These are phyloP conservation scores for Mirza zaza DNA, from an alignment of 2,113 vertebrate species.

Conservation along the genomic window DNA sequence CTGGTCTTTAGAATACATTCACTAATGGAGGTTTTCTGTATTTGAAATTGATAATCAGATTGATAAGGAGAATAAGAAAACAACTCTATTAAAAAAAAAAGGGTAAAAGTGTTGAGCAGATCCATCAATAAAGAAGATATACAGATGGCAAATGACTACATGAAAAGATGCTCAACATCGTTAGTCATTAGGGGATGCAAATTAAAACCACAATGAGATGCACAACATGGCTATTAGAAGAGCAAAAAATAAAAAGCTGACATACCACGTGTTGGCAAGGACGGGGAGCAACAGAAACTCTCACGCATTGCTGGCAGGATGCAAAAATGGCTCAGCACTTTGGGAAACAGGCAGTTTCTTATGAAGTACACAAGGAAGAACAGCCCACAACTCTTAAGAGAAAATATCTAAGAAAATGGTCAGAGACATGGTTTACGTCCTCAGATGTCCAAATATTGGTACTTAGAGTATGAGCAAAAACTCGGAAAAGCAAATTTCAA, in stretches of 20 bases:
- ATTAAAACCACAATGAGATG: neutral
- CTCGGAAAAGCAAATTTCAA: neutral
- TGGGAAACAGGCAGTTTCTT: neutral
- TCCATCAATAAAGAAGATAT: neutral
- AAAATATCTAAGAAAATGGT: neutral
- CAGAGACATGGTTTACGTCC: neutral
- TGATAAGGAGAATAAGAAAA: constrained; percentile 2
- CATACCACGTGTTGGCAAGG: neutral
- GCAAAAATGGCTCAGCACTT: rapidly evolving
- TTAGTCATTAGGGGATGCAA: neutral
- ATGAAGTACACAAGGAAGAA: neutral
- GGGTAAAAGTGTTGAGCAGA: neutral
- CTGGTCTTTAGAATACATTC: neutral
- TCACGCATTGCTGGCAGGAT: rapidly evolving
- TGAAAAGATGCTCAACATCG: neutral
- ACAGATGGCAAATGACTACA: neutral
- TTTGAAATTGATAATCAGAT: neutral
- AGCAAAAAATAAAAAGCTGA: neutral
- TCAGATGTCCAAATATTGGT: neutral
- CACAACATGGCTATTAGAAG: neutral
- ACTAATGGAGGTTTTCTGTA: neutral
- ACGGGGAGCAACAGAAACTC: neutral
- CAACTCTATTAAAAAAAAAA: neutral
- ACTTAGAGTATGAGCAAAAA: neutral
- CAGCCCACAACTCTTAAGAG: neutral